A percentile compares a stretch with the other conserved stretches of the same genome.
These are phyloP conservation scores for Epistrophella euchroma DNA, from an alignment of 2,888 invertebrate genomes.

Conservation along the genomic window DNA sequence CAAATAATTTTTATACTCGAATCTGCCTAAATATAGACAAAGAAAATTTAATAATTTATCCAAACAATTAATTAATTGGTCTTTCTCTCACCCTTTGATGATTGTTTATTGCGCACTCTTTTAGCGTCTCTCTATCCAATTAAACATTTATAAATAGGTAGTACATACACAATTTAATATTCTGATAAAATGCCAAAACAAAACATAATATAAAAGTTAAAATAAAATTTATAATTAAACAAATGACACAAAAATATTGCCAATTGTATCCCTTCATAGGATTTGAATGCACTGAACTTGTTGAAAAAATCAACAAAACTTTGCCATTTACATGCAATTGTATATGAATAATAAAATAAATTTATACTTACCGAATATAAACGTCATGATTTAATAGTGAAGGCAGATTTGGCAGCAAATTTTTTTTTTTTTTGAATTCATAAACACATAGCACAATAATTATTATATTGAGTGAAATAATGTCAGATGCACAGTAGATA, in stretches of 20 bases:
- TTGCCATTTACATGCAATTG: constrained; percentile 28
- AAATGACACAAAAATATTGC: constrained; percentile 4
- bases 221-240: not conserved
- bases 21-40: not conserved
- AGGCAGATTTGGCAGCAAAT: constrained; percentile 40
- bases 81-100: constrained; percentile 19
- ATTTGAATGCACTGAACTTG: constrained; percentile 48
- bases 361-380: not conserved
- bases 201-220: not conserved
- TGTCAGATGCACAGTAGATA: constrained; percentile 19
- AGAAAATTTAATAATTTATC: not conserved
- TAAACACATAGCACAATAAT: not conserved
- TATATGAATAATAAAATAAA: constrained; percentile 5
- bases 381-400: not conserved
- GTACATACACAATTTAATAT: not conserved
- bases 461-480: constrained; percentile 42
- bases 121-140: not conserved
- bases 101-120: not conserved
- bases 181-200: constrained; percentile 14
- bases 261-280: constrained; percentile 56
- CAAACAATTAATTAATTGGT: not conserved
- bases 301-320: constrained; percentile 32
- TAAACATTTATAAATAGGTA: not conserved
- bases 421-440: constrained; percentile 19
- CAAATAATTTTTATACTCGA: not conserved